These are phyloP conservation scores for Agonopterix alstromeriana DNA, from an alignment of 2,888 invertebrate species.

Conservation along the genomic window DNA sequence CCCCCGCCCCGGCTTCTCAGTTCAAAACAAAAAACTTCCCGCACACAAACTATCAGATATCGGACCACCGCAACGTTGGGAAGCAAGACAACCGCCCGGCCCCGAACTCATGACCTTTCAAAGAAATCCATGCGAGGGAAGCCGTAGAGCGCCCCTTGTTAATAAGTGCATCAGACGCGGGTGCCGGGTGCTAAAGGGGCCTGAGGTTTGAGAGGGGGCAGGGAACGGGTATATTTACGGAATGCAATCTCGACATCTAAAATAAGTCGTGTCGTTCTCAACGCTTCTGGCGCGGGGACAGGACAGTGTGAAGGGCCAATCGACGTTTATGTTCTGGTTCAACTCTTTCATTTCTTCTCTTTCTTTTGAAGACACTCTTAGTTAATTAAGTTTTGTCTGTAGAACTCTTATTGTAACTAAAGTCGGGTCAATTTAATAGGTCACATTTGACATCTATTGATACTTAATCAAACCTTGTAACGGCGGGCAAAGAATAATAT, in stretches of 20 bases:
- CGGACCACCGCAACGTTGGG: too few relatives aligned
- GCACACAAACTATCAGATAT: background rate
- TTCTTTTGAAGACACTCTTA: too few relatives aligned
- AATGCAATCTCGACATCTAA: slow-evolving; percentile 29
- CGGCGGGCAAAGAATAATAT: too few relatives aligned
- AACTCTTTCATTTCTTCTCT: too few relatives aligned
- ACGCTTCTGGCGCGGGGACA: too few relatives aligned
- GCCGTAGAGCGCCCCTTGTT: slow-evolving; percentile 3
- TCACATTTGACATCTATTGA: too few relatives aligned
- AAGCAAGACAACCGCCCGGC: background rate
- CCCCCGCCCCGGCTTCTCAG: background rate
- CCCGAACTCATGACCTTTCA: slow-evolving; percentile 13
- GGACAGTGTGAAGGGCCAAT: too few relatives aligned
- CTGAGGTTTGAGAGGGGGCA: slow-evolving; percentile 1
- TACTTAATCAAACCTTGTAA: too few relatives aligned
- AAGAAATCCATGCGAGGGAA: slow-evolving; percentile 1
- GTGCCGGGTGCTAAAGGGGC: background rate
- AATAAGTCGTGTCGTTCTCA: slow-evolving; percentile 13
- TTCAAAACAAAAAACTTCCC: background rate
- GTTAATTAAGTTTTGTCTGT: too few relatives aligned
- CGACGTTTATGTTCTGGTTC: too few relatives aligned
- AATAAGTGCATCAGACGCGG: slow-evolving; percentile 10
- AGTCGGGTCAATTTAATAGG: too few relatives aligned
- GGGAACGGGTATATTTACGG: slow-evolving; percentile 26
- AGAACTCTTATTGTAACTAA: too few relatives aligned